Percentiles rank a stretch among this genome's conserved stretches.
Conservation (phyloP, 2,797 vertebrate genomes). For the Phoeniculus purpureus region DNA sequence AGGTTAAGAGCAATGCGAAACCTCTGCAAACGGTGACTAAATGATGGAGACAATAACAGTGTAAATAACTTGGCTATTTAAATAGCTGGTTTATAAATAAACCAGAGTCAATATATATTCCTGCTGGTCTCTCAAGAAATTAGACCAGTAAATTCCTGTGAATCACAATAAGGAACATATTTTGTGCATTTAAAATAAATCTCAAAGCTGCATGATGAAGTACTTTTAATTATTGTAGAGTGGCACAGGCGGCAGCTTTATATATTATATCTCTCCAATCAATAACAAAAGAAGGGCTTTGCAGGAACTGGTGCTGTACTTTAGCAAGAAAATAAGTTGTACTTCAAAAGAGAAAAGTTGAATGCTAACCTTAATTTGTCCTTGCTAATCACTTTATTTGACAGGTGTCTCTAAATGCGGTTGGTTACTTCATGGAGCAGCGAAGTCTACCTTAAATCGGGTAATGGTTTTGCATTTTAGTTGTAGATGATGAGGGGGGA, state of each 20-base stretch:
- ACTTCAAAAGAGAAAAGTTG: conserved; percentile 18
- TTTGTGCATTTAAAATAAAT: conserved; percentile 70
- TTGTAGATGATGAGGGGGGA: not conserved
- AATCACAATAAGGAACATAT: conserved; percentile 68
- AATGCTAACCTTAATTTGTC: conserved; percentile 38
- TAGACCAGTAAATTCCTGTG: conserved; percentile 71
- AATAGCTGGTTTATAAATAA: conserved; percentile 70
- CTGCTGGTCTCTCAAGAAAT: conserved; percentile 70
- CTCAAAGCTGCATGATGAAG: conserved; percentile 68
- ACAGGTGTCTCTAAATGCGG: conserved; percentile 7
- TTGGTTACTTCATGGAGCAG: not conserved
- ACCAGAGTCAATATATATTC: conserved; percentile 61
- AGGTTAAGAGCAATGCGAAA: conserved; percentile 62
- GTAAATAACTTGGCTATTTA: conserved; percentile 68
- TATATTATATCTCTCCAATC: conserved; percentile 68
- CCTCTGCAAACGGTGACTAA: conserved; percentile 56
- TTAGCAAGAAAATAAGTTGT: conserved; percentile 47
- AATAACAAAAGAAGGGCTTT: conserved; percentile 61
- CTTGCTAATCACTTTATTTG: conserved; percentile 36
- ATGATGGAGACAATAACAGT: conserved; percentile 66
- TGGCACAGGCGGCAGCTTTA: conserved; percentile 67
- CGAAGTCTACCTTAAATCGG: not conserved
- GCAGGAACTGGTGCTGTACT: conserved; percentile 55
- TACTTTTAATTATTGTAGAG: conserved; percentile 73
- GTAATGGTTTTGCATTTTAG: not conserved